Percentiles rank a stretch among this genome's conserved stretches.
phyloP scores from a whole-genome alignment of 2,113 vertebrate species.

The Diadophis punctatus region DNA sequence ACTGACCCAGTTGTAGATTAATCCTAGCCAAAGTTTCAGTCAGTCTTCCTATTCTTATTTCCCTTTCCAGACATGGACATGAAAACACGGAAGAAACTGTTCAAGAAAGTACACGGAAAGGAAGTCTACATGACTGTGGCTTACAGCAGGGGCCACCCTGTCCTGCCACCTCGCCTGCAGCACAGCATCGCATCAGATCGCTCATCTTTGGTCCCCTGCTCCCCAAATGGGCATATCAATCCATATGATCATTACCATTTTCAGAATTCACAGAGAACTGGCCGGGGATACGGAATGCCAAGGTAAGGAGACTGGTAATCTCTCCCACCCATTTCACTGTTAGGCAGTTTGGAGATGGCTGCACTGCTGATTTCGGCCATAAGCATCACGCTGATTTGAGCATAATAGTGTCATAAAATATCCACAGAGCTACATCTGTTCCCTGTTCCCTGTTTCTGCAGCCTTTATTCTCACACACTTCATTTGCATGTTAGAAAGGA shows the following conservation, averaged over 20 bases:
- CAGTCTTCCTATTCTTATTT: not conserved
- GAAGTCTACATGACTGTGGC: conserved; percentile 78
- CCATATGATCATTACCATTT: conserved; percentile 72
- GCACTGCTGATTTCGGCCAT: not conserved
- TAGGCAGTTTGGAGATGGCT: not conserved
- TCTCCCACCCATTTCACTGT: accelerated
- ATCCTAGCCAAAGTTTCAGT: too few relatives aligned
- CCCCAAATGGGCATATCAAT: conserved; percentile 50
- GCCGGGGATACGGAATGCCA: conserved; percentile 71
- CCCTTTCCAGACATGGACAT: conserved; percentile 73
- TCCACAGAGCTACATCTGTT: not conserved
- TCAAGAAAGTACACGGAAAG: conserved; percentile 85
- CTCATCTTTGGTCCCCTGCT: conserved; percentile 51
- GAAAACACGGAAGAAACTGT: conserved; percentile 77
- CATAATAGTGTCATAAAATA: not conserved
- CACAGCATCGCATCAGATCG: conserved; percentile 60
- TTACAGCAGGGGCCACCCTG: conserved; percentile 68
- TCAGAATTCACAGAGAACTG: conserved; percentile 68
- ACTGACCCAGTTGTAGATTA: not conserved
- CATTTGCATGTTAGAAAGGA: not conserved
- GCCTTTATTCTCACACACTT: not conserved
- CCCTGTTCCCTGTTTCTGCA: not conserved
- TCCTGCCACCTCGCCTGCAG: conserved; percentile 79
- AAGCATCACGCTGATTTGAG: not conserved
- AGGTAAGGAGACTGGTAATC: conserved; percentile 69